Conservation (phyloP, 2,888 invertebrate genomes). For the Sarcophaga rosellei region DNA sequence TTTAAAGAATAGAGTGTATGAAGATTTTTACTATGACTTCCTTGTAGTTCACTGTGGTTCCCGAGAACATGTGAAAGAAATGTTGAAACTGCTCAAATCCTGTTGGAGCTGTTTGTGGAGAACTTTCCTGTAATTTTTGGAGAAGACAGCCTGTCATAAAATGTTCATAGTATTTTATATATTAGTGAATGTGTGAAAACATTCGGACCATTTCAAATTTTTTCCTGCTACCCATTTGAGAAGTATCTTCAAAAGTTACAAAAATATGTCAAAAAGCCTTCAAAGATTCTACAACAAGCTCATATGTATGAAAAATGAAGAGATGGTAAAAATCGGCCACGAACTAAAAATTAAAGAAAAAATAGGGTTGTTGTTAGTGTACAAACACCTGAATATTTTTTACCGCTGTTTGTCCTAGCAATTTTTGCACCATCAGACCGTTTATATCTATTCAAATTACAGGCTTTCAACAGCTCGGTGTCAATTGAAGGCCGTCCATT, state of each 20-base stretch:
- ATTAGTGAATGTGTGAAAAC: slow-evolving; percentile 31
- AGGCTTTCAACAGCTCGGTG: slow-evolving; percentile 6
- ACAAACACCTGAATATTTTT: slow-evolving; percentile 33
- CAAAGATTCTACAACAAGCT: slow-evolving; percentile 51
- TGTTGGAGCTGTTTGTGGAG: slow-evolving; percentile 42
- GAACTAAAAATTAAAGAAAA: slow-evolving; percentile 14
- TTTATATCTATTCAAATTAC: slow-evolving; percentile 36
- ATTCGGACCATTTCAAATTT: slow-evolving; percentile 37
- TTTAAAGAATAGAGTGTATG: slow-evolving; percentile 27
- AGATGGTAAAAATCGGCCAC: neutral
- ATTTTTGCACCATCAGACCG: slow-evolving; percentile 36
- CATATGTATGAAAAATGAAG: slow-evolving; percentile 13
- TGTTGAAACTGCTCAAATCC: slow-evolving; percentile 35
- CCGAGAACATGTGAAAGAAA: slow-evolving; percentile 46
- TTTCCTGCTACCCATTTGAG: slow-evolving; percentile 51
- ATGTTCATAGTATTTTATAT: slow-evolving; percentile 38
- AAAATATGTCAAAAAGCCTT: slow-evolving; percentile 47
- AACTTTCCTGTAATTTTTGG: slow-evolving; percentile 55
- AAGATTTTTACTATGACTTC: slow-evolving; percentile 30
- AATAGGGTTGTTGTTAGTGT: slow-evolving; percentile 12
- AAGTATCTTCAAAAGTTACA: slow-evolving; percentile 49
- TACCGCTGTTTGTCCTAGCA: slow-evolving; percentile 30
- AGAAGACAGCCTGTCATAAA: slow-evolving; percentile 52
- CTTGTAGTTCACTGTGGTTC: slow-evolving; percentile 42
- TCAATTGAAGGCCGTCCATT: slow-evolving; percentile 38